Base-by-base conservation (phyloP, 2,113 vertebrate species). In the Myotis brandtii region DNA sequence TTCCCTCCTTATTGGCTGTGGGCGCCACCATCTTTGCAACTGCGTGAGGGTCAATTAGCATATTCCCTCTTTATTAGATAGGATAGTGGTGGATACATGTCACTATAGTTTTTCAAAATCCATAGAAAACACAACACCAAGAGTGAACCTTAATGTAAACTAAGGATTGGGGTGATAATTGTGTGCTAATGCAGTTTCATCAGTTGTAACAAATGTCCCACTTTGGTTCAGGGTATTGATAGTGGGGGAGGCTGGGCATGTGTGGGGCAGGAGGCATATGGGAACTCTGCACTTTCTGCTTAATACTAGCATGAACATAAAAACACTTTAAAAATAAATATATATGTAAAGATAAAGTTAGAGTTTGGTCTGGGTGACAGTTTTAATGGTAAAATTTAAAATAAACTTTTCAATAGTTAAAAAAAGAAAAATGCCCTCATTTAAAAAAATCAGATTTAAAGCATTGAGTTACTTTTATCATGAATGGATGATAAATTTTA, bases 331-430 rank as follows among this genome's bases (percentile, higher is more conserved):
- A n/a, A 54, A n/a, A 52, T 62, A 73, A 62, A 69, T 86, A 46
- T 46, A 3, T 62, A 23, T 64, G 27, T 62, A 66, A 32, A 52
- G 62, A 64, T 40, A 40, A 81, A 88, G n/a, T 82, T 82, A 43
- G n/a, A 88, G 40, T 52, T 40, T 70, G 34, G 27, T 91, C 66
- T 81, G 64, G 46, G 76, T 88, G 16, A 59, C n/a, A 82, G 52
- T 66, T 66, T 46, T 46, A 81, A 64, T 73, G 34, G 54, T 37
- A 92, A 73, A 73, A 54, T 91, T 81, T 25, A 75, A 93, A 73
- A 93, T 81, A 88, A 82, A 59, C 25, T 87, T 81, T 86, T 92
- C 20, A 75, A 17, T 56, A 50, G 13, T 73, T 62, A 82, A 81
- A 59, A 64, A 72, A 62, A 69, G 43, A 77, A 50, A 67, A 37